Conservation (phyloP, 2,888 invertebrate species). For the Gastrophysa polygoni region DNA sequence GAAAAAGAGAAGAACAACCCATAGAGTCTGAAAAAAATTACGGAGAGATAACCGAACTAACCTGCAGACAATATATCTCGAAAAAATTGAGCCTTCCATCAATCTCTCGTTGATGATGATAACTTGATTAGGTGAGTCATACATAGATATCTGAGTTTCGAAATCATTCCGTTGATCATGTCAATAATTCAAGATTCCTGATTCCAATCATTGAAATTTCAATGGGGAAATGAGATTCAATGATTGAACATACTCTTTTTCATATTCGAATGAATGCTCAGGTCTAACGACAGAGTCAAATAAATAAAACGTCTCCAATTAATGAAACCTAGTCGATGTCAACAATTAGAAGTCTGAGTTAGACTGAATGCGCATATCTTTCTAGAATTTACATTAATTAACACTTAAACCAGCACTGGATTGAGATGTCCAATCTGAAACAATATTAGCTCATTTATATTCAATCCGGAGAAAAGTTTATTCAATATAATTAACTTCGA, state of each 20-base stretch:
- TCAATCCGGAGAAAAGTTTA: constrained; percentile 43
- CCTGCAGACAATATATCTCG: too few relatives aligned
- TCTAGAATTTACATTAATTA: constrained; percentile 54
- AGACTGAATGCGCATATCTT: constrained; percentile 45
- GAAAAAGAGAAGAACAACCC: too few relatives aligned
- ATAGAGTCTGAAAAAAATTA: too few relatives aligned
- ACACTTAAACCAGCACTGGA: constrained; percentile 48
- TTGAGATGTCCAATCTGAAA: constrained; percentile 47
- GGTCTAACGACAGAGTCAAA: neutral
- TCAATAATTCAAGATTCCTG: too few relatives aligned
- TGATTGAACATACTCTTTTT: neutral
- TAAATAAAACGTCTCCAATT: neutral
- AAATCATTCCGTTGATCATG: too few relatives aligned
- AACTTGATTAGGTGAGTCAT: too few relatives aligned
- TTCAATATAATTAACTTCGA: constrained; percentile 42
- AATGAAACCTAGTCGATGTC: neutral
- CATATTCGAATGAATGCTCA: neutral
- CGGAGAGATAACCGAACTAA: too few relatives aligned
- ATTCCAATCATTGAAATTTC: too few relatives aligned
- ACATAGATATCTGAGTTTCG: too few relatives aligned
- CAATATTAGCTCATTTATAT: constrained; percentile 49
- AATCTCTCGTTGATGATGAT: too few relatives aligned
- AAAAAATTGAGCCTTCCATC: too few relatives aligned
- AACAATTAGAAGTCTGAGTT: neutral
- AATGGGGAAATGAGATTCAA: too few relatives aligned